phyloP scores from a whole-genome alignment of 2,888 invertebrate genomes.

The Biston betularia region DNA sequence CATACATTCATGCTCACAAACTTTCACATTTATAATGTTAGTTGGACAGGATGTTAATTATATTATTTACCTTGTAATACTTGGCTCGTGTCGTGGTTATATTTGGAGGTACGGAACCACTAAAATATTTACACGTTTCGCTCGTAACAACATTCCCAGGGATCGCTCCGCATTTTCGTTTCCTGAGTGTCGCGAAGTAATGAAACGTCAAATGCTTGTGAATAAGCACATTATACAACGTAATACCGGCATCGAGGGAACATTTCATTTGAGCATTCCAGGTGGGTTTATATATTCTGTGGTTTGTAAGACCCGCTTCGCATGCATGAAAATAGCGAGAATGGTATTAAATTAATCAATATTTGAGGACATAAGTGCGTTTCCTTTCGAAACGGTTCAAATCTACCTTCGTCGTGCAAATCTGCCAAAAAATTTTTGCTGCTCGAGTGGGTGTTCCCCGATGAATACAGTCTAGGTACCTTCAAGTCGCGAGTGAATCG shows the following conservation, averaged over 20 bases:
- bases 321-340: background rate
- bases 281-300: conserved; percentile 2
- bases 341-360: too few species aligned
- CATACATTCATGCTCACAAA: too few species aligned
- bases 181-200: conserved; percentile 40
- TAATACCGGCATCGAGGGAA: conserved; percentile 12
- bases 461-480: too few species aligned
- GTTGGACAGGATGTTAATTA: too few species aligned
- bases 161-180: conserved; percentile 18
- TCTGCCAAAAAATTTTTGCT: too few species aligned
- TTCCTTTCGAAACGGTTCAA: too few species aligned
- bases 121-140: background rate
- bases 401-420: too few species aligned
- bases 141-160: background rate
- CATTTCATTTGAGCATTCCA: conserved; percentile 18
- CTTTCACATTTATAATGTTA: too few species aligned
- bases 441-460: too few species aligned
- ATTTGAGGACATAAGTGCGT: too few species aligned
- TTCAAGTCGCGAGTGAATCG: too few species aligned
- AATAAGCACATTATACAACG: conserved; percentile 41
- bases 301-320: background rate
- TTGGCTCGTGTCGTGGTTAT: background rate
- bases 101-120: conserved; percentile 14
- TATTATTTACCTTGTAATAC: too few species aligned
- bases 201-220: conserved; percentile 52